Conservation (phyloP, 2,113 vertebrate genomes). For the Shinisaurus crocodilurus region DNA sequence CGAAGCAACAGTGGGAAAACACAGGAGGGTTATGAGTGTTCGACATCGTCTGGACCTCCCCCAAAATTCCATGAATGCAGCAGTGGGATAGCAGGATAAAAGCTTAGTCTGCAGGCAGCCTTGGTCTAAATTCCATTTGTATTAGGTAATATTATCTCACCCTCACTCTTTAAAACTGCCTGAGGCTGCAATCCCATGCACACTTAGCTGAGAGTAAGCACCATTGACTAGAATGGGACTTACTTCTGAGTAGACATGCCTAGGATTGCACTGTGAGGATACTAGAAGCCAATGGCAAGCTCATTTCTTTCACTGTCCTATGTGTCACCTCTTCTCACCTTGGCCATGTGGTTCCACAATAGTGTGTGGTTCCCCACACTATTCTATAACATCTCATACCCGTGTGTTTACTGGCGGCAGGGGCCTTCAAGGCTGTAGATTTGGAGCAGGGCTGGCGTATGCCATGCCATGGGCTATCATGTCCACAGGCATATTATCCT, state of each 20-base stretch:
- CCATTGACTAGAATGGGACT: background rate
- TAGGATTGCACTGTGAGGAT: background rate
- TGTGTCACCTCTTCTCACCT: background rate
- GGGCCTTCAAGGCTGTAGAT: background rate
- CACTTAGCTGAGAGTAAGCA: background rate
- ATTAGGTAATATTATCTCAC: rapidly evolving
- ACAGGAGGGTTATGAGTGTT: too few relatives aligned
- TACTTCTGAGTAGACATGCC: background rate
- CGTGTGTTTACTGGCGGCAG: background rate
- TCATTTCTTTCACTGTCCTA: background rate
- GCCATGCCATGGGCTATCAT: background rate
- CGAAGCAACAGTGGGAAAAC: too few relatives aligned
- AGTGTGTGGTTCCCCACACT: background rate
- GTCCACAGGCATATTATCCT: rapidly evolving
- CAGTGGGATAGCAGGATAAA: too few relatives aligned
- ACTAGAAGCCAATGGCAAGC: background rate
- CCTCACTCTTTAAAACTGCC: rapidly evolving
- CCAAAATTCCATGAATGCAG: too few relatives aligned
- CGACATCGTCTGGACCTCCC: too few relatives aligned
- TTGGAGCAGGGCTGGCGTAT: background rate
- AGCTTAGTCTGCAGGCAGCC: background rate
- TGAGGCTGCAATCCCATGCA: background rate
- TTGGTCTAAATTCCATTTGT: background rate
- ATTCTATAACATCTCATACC: background rate
- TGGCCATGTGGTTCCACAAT: rapidly evolving